Evolutionary conservation across 2,888 invertebrate genomes (phyloP).

Genomic region (Patella caerulea): DNA sequence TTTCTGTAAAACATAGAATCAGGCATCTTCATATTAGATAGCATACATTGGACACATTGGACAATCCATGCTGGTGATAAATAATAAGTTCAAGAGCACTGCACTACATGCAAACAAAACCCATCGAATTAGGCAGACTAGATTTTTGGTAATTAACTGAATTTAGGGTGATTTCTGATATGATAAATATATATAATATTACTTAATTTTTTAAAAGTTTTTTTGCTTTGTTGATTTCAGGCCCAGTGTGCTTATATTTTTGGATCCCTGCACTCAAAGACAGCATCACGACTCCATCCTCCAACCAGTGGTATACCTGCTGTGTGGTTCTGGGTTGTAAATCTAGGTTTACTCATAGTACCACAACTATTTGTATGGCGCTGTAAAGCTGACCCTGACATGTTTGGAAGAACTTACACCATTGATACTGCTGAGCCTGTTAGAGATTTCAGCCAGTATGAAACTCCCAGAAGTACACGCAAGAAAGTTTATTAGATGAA

Average conservation of each 20-base stretch:
- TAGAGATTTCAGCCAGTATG: not conserved
- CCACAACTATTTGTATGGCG: slow-evolving; percentile 59
- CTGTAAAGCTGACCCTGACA: slow-evolving; percentile 37
- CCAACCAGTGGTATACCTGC: slow-evolving; percentile 39
- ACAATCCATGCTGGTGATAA: too few species aligned
- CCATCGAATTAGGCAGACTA: too few species aligned
- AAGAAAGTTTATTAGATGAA: too few species aligned
- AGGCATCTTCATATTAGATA: too few species aligned
- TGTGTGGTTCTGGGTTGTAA: slow-evolving; percentile 52
- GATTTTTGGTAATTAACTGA: not conserved
- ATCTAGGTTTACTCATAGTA: slow-evolving; percentile 53
- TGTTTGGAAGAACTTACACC: slow-evolving; percentile 35
- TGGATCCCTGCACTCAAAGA: slow-evolving; percentile 52
- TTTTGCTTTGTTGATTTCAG: slow-evolving; percentile 38
- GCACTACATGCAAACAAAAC: too few species aligned
- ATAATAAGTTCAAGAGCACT: too few species aligned
- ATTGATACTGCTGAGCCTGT: slow-evolving; percentile 31
- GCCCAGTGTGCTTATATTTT: slow-evolving; percentile 57
- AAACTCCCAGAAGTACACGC: not conserved
- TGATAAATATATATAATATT: not conserved
- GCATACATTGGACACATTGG: too few species aligned
- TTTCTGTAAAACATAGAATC: too few species aligned
- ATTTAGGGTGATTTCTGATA: not conserved
- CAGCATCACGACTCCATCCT: slow-evolving; percentile 41
- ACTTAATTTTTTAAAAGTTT: not conserved